Evolutionary conservation across 2,113 vertebrate species (phyloP).

Genomic region (Malaclemys terrapin): DNA sequence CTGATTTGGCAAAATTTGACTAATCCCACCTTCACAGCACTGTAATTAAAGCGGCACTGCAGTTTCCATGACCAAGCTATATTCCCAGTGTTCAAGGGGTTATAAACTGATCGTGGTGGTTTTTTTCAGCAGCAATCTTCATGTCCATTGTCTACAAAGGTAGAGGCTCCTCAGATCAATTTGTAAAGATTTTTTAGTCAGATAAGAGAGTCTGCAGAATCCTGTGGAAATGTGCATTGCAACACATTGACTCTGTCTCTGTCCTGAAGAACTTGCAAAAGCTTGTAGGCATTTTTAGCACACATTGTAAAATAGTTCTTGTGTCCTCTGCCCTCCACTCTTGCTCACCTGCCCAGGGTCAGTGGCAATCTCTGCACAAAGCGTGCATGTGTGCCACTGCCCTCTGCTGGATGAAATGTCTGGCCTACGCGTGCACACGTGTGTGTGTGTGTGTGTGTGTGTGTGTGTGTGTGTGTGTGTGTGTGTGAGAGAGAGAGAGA

Average conservation of each 20-base stretch:
- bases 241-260: not conserved
- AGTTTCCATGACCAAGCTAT: not conserved
- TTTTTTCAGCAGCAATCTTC: not conserved
- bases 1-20: not conserved
- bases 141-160: not conserved
- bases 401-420: not conserved
- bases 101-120: not conserved
- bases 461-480: too few relatives aligned
- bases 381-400: not conserved
- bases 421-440: fast-evolving
- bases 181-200: not conserved
- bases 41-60: not conserved
- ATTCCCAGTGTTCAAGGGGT: not conserved
- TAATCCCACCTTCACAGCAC: too few relatives aligned
- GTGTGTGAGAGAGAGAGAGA: too few relatives aligned
- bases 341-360: not conserved
- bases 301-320: not conserved
- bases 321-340: not conserved
- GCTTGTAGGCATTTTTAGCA: not conserved
- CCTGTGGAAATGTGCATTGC: not conserved
- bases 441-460: not conserved
- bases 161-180: not conserved
- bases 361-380: not conserved
- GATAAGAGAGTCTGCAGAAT: not conserved
- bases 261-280: not conserved